Base-by-base conservation (phyloP, 2,113 vertebrate genomes). In the Actenoides lindsayi region DNA sequence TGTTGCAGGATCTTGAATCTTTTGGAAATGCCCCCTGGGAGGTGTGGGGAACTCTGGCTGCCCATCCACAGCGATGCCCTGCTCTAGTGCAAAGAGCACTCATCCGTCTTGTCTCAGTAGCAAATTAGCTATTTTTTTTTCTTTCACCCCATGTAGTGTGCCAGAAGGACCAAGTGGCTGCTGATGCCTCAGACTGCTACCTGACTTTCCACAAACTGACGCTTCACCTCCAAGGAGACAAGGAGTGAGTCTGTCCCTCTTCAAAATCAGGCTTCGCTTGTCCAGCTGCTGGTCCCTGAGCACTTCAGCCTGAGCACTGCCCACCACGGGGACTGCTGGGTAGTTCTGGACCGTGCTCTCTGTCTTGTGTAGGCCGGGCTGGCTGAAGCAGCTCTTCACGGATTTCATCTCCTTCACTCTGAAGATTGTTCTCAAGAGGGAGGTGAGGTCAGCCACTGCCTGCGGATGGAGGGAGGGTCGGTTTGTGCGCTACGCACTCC, bases 381-480 rank as follows among this genome's bases (percentile, higher is more conserved):
- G 98, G 98, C 91, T 99, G 69, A 99, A 99, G 96, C 98, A 96
- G 93, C 94, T 99, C 37, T 99, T 99, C 94, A 99, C 98, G 0
- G 97, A 99, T 87, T 98, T 99, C 96, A 97, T 99, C 94, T 99
- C 98, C 46, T 99, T 99, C 77, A 98, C 99, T 7, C 96, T 99
- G 79, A 99, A 99, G 96, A 76, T 99, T 76, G 97, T 98, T 57
- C 96, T 99, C 68, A 99, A 98, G 90, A 96, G 98, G 4, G 99
- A 99, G 99, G 99, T 99, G 92, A 98, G 98, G 6, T 41, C 81
- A 70, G 48, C 25, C 10, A 4, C 69, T 7, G 28, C 59, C 64
- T 65, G 44, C 3, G 13, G 28, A 16, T 11, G 25, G 59, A 84
- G 83, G n/a, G n/a, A 41, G 65, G 48, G 35, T 53, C 5, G 14